These are phyloP conservation scores for Siphlonurus alternatus DNA, from an alignment of 2,888 invertebrate genomes.

Conservation along the genomic window DNA sequence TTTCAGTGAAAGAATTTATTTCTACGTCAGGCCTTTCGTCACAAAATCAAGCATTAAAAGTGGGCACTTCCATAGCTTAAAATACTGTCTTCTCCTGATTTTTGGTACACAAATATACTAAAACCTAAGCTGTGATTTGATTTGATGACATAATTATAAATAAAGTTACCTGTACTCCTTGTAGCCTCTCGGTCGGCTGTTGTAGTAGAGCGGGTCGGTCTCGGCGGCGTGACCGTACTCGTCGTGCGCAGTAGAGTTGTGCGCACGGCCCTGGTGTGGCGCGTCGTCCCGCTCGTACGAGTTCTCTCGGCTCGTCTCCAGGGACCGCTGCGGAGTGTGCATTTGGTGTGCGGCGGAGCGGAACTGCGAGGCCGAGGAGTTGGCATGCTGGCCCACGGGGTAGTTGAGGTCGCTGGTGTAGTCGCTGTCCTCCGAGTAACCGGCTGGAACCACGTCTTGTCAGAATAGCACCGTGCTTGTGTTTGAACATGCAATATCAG, in stretches of 20 bases:
- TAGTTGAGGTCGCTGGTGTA: slow-evolving; percentile 94
- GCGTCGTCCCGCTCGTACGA: slow-evolving; percentile 68
- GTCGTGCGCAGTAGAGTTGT: not conserved
- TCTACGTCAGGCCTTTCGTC: no score
- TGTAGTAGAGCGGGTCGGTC: slow-evolving; percentile 67
- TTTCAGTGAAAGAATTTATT: no score
- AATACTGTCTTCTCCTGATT: no score
- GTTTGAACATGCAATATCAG: no score
- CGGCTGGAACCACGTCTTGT: slow-evolving; percentile 56
- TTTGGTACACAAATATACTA: no score
- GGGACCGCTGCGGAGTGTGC: slow-evolving; percentile 57
- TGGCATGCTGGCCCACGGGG: slow-evolving; percentile 76
- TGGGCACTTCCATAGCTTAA: no score
- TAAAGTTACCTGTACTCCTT: slow-evolving; percentile 38
- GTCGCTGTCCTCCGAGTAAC: slow-evolving; percentile 92
- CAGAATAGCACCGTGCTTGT: no score
- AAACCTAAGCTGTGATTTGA: no score
- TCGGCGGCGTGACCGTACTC: slow-evolving; percentile 17
- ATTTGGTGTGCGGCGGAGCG: slow-evolving; percentile 59
- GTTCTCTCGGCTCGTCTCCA: slow-evolving; percentile 65
- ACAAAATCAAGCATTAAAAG: no score
- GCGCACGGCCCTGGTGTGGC: slow-evolving; percentile 21
- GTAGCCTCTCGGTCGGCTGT: slow-evolving; percentile 60
- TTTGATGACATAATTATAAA: no score
- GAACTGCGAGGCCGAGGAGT: slow-evolving; percentile 83